Conservation (phyloP, 1,140 invertebrate genomes). For the Ips nitidus region DNA sequence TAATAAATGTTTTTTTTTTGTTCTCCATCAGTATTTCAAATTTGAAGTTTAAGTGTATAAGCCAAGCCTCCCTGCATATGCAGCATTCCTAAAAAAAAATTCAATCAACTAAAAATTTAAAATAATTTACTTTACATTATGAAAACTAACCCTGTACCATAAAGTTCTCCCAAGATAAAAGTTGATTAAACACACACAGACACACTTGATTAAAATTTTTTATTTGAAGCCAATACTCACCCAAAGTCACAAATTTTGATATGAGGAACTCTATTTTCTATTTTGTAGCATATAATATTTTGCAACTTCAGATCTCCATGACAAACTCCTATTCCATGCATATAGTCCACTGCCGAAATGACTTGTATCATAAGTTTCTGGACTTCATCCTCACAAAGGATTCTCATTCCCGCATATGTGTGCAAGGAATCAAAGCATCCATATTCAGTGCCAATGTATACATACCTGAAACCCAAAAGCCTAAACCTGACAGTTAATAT, state of each 20-base stretch:
- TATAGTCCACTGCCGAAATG: slow-evolving; percentile 19
- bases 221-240: not conserved
- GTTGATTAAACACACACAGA: no score
- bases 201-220: not conserved
- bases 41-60: no score
- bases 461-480: slow-evolving; percentile 21
- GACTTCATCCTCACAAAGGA: not conserved
- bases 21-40: no score
- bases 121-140: no score
- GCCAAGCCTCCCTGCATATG: no score
- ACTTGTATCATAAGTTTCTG: slow-evolving; percentile 26
- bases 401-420: not conserved
- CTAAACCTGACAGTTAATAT: not conserved
- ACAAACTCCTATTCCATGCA: slow-evolving; percentile 22
- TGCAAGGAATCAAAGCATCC: slow-evolving; percentile 8
- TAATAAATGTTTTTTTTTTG: no score
- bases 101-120: no score
- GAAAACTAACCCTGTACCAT: no score
- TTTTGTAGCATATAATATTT: slow-evolving; percentile 18
- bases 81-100: no score
- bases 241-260: slow-evolving; percentile 34
- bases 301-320: slow-evolving; percentile 32
- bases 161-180: no score
- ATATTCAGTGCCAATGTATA: slow-evolving; percentile 29
- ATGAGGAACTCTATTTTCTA: not conserved